phyloP scores from a whole-genome alignment of 1,140 invertebrate genomes.

The Pseudomyrmex cubaensis region DNA sequence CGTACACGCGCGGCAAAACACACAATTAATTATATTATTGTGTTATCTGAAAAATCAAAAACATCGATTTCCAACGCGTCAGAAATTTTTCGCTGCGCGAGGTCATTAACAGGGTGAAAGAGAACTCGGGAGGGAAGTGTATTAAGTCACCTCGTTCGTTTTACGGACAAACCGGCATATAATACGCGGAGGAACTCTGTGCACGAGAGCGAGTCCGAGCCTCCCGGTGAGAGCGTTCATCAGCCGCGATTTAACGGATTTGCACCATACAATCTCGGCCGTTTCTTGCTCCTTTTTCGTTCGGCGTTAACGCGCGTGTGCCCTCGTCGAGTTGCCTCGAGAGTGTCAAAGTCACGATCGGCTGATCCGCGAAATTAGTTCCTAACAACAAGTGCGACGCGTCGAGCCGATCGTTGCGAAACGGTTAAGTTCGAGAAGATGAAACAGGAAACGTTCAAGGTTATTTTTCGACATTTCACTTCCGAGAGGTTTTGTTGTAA shows the following conservation, averaged over 20 bases:
- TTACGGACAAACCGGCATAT: not conserved
- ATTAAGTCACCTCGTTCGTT: slow-evolving; percentile 47
- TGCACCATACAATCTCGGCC: slow-evolving; percentile 30
- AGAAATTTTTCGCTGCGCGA: slow-evolving; percentile 34
- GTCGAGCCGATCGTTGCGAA: not conserved
- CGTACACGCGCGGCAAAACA: not conserved
- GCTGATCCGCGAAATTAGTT: slow-evolving; percentile 9
- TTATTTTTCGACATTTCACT: not conserved
- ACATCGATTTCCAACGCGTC: not conserved
- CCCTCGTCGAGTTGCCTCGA: not conserved
- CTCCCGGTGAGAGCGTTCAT: slow-evolving; percentile 37
- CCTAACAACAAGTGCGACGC: not conserved
- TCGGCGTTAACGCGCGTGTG: not conserved
- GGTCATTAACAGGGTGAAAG: slow-evolving; percentile 15
- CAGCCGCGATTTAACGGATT: slow-evolving; percentile 69
- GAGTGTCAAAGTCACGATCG: slow-evolving; percentile 28
- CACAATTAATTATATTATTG: not conserved
- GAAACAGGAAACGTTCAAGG: not conserved
- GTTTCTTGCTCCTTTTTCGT: slow-evolving; percentile 53
- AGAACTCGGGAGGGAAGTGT: not conserved
- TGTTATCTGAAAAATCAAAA: too few species aligned
- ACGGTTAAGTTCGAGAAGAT: not conserved
- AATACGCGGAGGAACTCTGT: slow-evolving; percentile 14
- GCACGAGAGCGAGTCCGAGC: slow-evolving; percentile 19
- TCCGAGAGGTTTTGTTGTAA: not conserved